Evolutionary conservation across 2,113 vertebrate genomes (phyloP), one percentile per base, ranked within the genome.

Genomic region (Zapus hudsonius): DNA sequence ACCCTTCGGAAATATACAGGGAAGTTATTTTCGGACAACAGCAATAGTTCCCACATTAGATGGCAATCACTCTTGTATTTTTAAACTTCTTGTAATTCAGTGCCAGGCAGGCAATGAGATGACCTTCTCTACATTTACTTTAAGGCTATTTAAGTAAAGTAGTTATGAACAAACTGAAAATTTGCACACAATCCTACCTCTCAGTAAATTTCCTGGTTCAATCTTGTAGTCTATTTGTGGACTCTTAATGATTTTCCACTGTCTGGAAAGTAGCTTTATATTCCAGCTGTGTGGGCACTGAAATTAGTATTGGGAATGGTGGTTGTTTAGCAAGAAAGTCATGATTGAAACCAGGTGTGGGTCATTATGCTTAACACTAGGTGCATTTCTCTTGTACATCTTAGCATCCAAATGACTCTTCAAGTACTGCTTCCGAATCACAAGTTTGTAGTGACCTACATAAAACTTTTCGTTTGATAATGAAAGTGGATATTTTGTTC

Each of bases 311-410:
- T 95, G 78, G 15, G 12, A 73, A 20, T 13, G 66, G 47, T 47
- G 47, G 29, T 36, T 87, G 52, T 36, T 44, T 67, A 64, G 11
- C 40, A 79, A 76, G 61, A 70, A 81, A 94, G 59, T 79, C 0
- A 17, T 91, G 94, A 83, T 33, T 84, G 83, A 92, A 76, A 15
- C 23, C 96, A 96, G 90, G 94, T 94, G 95, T 92, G 95, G 67
- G 78, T 20, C 95, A 95, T 96, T 87, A 95, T 79, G 16, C 61
- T 22, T 75, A 92, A 93, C 7, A 36, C 16, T 20, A 8, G 33
- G 17, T 23, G 25, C 20, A 74, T 73, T 72, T 87, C 63, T 61
- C 33, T 42, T 25, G 59, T 64, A 20, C 3, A 16, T 67, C 13
- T 8, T n/a, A 72, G 44, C 69, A 31, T 86, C 78, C 72, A 31